Percentiles rank a stretch among this genome's conserved stretches.
These are phyloP conservation scores for Phodopus roborovskii DNA, from an alignment of 2,113 vertebrate genomes.

Conservation along the genomic window DNA sequence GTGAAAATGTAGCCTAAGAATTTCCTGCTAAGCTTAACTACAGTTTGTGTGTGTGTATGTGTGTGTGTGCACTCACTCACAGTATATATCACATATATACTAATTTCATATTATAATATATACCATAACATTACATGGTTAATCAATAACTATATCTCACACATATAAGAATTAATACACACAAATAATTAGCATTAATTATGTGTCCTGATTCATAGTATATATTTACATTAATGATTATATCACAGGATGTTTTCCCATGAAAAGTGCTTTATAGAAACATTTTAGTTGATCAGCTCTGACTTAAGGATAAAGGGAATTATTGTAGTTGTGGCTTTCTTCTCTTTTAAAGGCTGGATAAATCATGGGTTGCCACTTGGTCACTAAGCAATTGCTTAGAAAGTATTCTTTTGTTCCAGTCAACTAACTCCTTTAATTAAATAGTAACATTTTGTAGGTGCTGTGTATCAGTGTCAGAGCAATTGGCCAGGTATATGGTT, in stretches of 20 bases:
- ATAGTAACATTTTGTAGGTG: constrained; percentile 78
- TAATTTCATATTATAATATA: background rate
- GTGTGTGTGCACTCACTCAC: background rate
- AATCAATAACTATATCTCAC: background rate
- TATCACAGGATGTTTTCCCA: background rate
- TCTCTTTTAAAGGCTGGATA: constrained; percentile 68
- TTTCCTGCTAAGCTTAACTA: constrained; percentile 63
- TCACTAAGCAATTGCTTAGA: constrained; percentile 81
- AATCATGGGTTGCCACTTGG: constrained; percentile 76
- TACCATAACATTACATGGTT: background rate
- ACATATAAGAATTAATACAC: background rate
- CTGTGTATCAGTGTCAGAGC: constrained; percentile 74
- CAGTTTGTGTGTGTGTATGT: background rate
- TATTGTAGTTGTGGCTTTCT: constrained; percentile 2
- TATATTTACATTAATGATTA: background rate
- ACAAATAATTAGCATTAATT: background rate
- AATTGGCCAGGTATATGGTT: constrained; percentile 37
- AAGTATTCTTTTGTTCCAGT: constrained; percentile 81
- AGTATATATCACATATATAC: too few relatives aligned
- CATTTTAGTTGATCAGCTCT: constrained; percentile 65
- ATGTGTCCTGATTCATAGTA: background rate
- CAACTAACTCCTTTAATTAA: constrained; percentile 86
- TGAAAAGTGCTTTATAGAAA: background rate
- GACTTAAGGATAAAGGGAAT: constrained; percentile 67
- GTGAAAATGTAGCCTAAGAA: background rate